Conservation (phyloP, 2,888 invertebrate genomes). For the Saturnia pavonia region DNA sequence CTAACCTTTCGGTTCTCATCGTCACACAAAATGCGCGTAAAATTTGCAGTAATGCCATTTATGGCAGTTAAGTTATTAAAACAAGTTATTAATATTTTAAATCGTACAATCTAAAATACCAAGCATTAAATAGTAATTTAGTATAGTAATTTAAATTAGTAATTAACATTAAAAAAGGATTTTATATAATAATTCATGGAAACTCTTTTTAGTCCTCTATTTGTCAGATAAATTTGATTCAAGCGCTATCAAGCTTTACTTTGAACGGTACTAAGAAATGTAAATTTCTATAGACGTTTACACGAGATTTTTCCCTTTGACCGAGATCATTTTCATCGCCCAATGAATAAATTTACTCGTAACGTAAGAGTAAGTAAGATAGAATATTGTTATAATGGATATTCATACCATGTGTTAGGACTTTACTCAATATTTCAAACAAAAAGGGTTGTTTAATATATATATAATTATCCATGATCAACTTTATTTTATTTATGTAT, state of each 20-base stretch:
- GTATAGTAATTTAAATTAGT: too few species aligned
- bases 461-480: background rate
- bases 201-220: background rate
- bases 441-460: background rate
- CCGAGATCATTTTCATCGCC: background rate
- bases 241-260: background rate
- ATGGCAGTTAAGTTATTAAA: too few species aligned
- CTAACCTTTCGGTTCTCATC: too few species aligned
- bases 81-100: too few species aligned
- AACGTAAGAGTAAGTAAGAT: background rate
- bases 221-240: background rate
- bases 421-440: background rate
- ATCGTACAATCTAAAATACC: too few species aligned
- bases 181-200: background rate
- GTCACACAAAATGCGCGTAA: too few species aligned
- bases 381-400: background rate
- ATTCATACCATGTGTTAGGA: background rate
- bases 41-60: too few species aligned
- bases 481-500: too few species aligned
- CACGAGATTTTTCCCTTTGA: background rate
- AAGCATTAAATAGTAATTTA: too few species aligned
- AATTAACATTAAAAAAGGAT: too few species aligned
- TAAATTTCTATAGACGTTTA: background rate
- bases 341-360: background rate
- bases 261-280: background rate